A percentile compares a stretch with the other conserved stretches of the same genome.
These are phyloP conservation scores for Brachionus asplanchnoidis DNA, from an alignment of 1,140 invertebrate species.

Conservation along the genomic window DNA sequence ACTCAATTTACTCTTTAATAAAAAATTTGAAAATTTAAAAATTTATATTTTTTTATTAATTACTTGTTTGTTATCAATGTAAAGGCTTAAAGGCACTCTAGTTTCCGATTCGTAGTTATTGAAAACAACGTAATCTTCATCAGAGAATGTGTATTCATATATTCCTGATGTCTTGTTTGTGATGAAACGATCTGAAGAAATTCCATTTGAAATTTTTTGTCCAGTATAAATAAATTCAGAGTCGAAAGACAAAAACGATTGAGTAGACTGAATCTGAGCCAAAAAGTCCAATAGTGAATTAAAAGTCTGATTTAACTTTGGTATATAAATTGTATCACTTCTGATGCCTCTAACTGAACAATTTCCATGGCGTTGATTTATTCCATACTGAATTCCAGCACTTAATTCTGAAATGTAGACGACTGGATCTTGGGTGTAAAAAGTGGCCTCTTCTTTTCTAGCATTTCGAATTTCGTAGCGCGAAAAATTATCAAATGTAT, in stretches of 20 bases:
- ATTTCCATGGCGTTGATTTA: conserved; percentile 9
- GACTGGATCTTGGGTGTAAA: background rate
- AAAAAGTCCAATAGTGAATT: background rate
- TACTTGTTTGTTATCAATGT: background rate
- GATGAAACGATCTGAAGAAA: conserved; percentile 6
- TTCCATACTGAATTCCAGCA: conserved; percentile 15
- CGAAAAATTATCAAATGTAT: background rate
- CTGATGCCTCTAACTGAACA: background rate
- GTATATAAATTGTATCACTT: background rate
- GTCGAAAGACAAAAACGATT: background rate
- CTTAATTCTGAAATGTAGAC: background rate
- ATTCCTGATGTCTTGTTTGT: background rate
- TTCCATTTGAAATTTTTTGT: background rate
- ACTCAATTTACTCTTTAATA: background rate
- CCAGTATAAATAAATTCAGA: conserved; percentile 19
- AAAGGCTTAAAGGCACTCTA: conserved; percentile 16
- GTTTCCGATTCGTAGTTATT: background rate
- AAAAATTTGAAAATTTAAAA: background rate
- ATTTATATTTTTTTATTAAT: background rate
- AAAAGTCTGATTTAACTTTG: background rate
- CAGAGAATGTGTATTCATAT: conserved; percentile 38
- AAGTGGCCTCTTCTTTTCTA: background rate
- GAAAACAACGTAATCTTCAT: background rate
- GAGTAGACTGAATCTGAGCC: background rate
- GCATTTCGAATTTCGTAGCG: conserved; percentile 13